A percentile compares a stretch with the other conserved stretches of the same genome.
phyloP scores from a whole-genome alignment of 2,888 invertebrate species.

The Polymixis lichenea region DNA sequence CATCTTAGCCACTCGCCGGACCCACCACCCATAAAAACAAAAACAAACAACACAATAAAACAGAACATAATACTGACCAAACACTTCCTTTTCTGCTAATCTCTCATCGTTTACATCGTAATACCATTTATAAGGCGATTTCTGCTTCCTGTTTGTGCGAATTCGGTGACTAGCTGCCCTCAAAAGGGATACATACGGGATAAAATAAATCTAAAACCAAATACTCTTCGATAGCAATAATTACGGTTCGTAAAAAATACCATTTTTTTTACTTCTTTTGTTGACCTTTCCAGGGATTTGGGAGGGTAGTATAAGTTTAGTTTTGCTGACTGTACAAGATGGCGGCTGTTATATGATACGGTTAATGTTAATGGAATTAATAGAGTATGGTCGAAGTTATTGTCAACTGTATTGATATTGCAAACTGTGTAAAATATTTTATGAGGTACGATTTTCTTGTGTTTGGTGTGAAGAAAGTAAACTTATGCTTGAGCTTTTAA shows the following conservation, averaged over 20 bases:
- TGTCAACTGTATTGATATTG: not conserved
- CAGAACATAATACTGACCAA: conserved; percentile 38
- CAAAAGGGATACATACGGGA: conserved; percentile 75
- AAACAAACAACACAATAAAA: conserved; percentile 48
- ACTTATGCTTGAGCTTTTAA: not conserved
- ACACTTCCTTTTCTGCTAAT: conserved; percentile 53
- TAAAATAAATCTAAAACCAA: conserved; percentile 84
- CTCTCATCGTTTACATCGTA: conserved; percentile 62
- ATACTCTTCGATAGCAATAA: conserved; percentile 80
- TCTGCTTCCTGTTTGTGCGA: conserved; percentile 70
- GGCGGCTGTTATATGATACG: not conserved
- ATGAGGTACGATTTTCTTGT: not conserved
- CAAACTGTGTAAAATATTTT: not conserved
- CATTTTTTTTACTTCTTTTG: conserved; percentile 60
- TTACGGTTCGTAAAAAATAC: conserved; percentile 71
- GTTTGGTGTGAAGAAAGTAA: not conserved
- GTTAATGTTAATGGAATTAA: conserved; percentile 5
- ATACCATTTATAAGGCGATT: conserved; percentile 62
- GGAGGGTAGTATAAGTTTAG: conserved; percentile 7
- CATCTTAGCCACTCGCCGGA: not conserved
- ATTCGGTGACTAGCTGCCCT: conserved; percentile 59
- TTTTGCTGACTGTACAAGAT: conserved; percentile 30
- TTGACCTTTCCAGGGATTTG: conserved; percentile 29
- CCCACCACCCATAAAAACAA: conserved; percentile 14
- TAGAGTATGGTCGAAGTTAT: conserved; percentile 1